Base-by-base conservation (phyloP, 2,113 vertebrate genomes). In the Corythoichthys intestinalis region DNA sequence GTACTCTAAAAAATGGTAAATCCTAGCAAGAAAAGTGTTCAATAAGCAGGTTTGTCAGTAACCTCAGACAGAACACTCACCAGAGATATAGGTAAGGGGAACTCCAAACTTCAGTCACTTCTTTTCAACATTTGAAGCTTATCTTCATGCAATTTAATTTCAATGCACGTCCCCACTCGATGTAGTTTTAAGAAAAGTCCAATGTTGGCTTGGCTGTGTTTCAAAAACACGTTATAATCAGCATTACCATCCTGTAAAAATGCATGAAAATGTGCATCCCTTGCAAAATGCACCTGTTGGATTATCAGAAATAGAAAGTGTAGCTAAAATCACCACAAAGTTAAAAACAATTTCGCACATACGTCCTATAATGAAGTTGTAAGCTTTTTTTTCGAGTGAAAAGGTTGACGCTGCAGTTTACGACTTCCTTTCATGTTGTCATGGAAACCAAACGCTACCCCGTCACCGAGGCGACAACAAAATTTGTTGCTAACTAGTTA, bases 341-440 rank as follows among this genome's bases (percentile, higher is more conserved):
- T 10, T 28, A 56, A 14, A 10, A 49, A 14, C 12, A 49, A 14
- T 5, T 28, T 4, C 20, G 34, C 54, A 20, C 54, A 56, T 34
- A 34, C 20, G 28, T 34, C 4, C 56, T 57, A 4, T 57, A 13
- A 2, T 37, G 56, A 37, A 28, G 28, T 35, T 57, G 56, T 35
- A 13, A 44, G 10, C 20, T 28, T 44, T 28, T 41, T 46, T 46
- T 2, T 4, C 46, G 20, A 46, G 8, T 17, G 46, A 63, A 46
- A n/a, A 63, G 44, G 61, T 14, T 28, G 28, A 62, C n/a, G 20
- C 59, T 44, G 4, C 5, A 5, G 48, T 0, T 6, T 9, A 17
- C 56, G 41, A 63, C 35, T 4, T 20, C 1, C 15, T 2, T 52
- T 20, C 54, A 41, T 2, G 77, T 86, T 89, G 65, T 85, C 61